These are phyloP conservation scores for Cnemophilus loriae DNA, from an alignment of 2,113 vertebrate genomes.

Conservation along the genomic window DNA sequence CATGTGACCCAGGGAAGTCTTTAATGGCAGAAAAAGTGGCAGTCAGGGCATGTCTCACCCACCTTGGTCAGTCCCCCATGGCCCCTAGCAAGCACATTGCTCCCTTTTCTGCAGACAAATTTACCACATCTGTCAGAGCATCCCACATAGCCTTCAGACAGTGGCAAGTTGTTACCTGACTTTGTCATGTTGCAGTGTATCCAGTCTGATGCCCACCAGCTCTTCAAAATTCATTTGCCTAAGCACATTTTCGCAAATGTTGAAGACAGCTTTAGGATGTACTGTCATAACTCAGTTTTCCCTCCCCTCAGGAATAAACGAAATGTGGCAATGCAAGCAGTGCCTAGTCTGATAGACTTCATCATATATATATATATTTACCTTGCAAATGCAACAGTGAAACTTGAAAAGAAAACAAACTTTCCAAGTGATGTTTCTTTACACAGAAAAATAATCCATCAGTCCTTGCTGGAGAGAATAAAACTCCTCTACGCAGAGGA, in stretches of 20 bases:
- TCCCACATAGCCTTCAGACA: not conserved
- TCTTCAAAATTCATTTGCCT: not conserved
- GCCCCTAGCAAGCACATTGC: fast-evolving
- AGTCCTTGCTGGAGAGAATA: not conserved
- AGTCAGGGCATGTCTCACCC: fast-evolving
- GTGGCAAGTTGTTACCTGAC: not conserved
- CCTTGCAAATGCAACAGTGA: not conserved
- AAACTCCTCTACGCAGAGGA: not conserved
- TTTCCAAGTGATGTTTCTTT: not conserved
- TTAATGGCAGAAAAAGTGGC: not conserved
- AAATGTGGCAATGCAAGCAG: not conserved
- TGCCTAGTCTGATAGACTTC: not conserved
- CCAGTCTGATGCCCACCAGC: not conserved
- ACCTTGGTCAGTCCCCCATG: fast-evolving
- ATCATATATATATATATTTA: not conserved
- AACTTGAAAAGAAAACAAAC: not conserved
- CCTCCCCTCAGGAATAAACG: not conserved
- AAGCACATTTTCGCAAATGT: not conserved
- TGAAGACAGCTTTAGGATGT: not conserved
- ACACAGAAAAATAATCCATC: not conserved
- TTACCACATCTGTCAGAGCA: not conserved
- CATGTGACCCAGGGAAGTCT: not conserved
- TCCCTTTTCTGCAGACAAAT: not conserved
- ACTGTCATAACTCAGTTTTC: not conserved
- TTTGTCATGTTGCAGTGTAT: not conserved